These are phyloP conservation scores for Hydrocynus forskahlii DNA, from an alignment of 2,797 vertebrate species.

Conservation along the genomic window DNA sequence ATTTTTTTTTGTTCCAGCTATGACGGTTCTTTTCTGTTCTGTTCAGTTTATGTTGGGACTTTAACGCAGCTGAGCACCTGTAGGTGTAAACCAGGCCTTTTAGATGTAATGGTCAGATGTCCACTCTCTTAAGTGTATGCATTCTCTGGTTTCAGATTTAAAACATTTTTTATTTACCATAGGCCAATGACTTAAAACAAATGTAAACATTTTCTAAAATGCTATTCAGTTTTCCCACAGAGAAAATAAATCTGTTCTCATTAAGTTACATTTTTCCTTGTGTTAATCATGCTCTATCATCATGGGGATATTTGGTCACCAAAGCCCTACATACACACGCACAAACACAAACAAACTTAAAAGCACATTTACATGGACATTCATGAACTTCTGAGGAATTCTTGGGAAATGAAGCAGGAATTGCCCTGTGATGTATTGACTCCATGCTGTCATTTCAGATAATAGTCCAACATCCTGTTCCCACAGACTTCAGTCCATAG, in stretches of 20 bases:
- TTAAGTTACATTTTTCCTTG: neutral
- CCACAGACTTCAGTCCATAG: neutral
- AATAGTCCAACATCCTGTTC: slow-evolving; percentile 35
- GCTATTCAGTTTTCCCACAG: neutral
- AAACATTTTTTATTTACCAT: too few relatives aligned
- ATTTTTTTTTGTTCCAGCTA: too few relatives aligned
- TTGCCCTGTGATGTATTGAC: neutral
- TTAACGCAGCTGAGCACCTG: too few relatives aligned
- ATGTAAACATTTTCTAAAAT: too few relatives aligned
- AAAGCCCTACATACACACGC: neutral
- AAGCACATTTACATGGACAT: neutral
- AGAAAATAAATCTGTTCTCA: neutral
- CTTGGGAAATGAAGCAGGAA: slow-evolving; percentile 13
- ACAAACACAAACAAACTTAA: neutral
- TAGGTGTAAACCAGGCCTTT: too few relatives aligned
- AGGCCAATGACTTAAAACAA: too few relatives aligned
- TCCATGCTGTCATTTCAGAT: neutral
- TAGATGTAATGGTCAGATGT: too few relatives aligned
- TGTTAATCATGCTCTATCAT: neutral
- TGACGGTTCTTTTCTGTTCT: too few relatives aligned
- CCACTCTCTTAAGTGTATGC: too few relatives aligned
- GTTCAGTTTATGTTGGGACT: too few relatives aligned
- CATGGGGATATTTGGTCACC: neutral
- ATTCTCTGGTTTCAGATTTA: too few relatives aligned
- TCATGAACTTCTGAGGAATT: slow-evolving; percentile 10